These are phyloP conservation scores for Crotalus horridus DNA, from an alignment of 2,113 vertebrate species.

Conservation along the genomic window DNA sequence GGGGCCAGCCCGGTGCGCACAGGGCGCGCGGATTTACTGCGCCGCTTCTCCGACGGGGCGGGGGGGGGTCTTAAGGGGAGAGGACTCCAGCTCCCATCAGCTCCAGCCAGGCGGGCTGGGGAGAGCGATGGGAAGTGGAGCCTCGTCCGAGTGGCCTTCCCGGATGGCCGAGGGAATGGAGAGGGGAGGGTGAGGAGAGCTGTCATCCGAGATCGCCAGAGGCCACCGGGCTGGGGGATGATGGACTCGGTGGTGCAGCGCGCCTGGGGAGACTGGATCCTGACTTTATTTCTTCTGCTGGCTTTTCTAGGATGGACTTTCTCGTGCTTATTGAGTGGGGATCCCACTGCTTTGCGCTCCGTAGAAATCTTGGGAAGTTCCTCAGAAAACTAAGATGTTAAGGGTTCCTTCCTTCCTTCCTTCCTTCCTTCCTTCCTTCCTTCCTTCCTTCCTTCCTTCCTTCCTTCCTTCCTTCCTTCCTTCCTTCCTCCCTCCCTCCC, in stretches of 20 bases:
- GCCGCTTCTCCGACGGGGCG: not conserved
- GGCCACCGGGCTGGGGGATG: not conserved
- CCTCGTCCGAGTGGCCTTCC: not conserved
- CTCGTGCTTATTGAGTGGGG: not conserved
- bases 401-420: no score
- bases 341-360: no score
- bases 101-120: not conserved
- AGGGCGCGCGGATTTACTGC: not conserved
- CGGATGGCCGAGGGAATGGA: not conserved
- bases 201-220: not conserved
- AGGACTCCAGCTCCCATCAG: not conserved
- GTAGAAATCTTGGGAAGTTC: no score
- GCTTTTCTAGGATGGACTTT: not conserved
- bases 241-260: not conserved
- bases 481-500: not conserved
- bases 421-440: no score
- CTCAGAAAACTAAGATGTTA: not conserved
- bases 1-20: conserved; percentile 3
- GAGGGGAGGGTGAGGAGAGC: not conserved
- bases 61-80: not conserved
- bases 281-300: not conserved
- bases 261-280: not conserved
- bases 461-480: not conserved
- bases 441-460: no score
- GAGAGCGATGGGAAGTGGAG: not conserved